Base-by-base conservation (phyloP, 1,140 invertebrate genomes). In the Diabrotica virgifera region DNA sequence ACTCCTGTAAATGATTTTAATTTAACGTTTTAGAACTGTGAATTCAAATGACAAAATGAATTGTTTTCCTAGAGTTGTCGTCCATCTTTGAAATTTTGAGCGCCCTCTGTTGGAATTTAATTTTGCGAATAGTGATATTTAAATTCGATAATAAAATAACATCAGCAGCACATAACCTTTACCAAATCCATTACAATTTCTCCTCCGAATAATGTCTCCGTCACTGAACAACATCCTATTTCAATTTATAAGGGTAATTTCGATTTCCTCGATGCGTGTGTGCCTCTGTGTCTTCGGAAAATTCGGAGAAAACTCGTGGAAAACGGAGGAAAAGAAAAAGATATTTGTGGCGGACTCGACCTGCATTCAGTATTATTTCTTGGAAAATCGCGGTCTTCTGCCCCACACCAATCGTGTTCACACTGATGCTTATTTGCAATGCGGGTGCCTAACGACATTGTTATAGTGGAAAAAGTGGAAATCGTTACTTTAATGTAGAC, bases 381-480 rank as follows among this genome's bases (percentile, higher is more conserved):
- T 11, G 56, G 14, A 24, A 57, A 57, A 60, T 60, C 40, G 40
- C 59, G 59, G 59, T 60, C 40, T 60, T 14, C 59, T 14, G 46
- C 59, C 59, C 59, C 59, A 60, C 59, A 52, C 59, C 59, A 60
- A 60, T 60, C 59, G 59, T 60, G 59, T 60, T 60, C 59, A 52
- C 59, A 60, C 59, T 60, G 24, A 24, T 52, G 59, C 59, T 51
- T 60, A 60, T 60, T 60, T 60, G 59, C 59, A 24, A 60, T 60
- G 59, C 59, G 59, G 59, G 59, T 52, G 59, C 59, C 59, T 60
- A 60, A 60, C 59, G 59, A 60, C 59, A 60, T 60, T 60, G 59
- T 60, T 60, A 60, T 60, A 60, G 59, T 60, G 59, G 50, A 60
- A 50, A 60, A 60, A 50, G 38, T 60, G 59, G 59, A 60, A 60